Conservation (phyloP, 2,113 vertebrate species). For the Strigops habroptila region DNA sequence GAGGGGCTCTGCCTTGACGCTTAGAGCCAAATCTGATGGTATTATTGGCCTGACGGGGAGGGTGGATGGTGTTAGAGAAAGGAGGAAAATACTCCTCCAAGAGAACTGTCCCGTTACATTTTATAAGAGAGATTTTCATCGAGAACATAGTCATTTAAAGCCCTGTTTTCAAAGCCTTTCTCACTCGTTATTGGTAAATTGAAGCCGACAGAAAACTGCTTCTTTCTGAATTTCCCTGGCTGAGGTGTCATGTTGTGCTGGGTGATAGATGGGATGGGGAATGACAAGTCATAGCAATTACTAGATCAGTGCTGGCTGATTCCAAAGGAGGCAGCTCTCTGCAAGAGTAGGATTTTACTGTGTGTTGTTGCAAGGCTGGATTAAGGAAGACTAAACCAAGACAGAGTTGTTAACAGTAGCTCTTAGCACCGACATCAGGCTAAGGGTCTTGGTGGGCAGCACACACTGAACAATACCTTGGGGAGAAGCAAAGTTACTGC, state of each 20-base stretch:
- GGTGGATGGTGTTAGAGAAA: background rate
- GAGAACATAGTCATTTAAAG: background rate
- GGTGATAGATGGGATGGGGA: background rate
- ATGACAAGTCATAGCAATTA: background rate
- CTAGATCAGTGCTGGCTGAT: background rate
- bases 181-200: background rate
- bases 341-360: background rate
- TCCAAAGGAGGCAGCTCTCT: background rate
- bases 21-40: background rate
- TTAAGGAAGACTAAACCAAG: background rate
- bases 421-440: background rate
- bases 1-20: background rate
- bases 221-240: constrained; percentile 4
- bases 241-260: background rate
- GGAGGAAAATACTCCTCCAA: background rate
- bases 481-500: background rate
- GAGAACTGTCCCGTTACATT: background rate
- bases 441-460: background rate
- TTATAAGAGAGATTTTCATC: background rate
- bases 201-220: constrained; percentile 42
- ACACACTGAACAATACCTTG: accelerated
- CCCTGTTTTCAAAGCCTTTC: background rate
- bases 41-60: background rate
- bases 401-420: background rate
- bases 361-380: background rate